Percentiles rank a stretch among this genome's conserved stretches.
These are phyloP conservation scores for Canis aureus DNA, from an alignment of 2,113 vertebrate genomes.

Conservation along the genomic window DNA sequence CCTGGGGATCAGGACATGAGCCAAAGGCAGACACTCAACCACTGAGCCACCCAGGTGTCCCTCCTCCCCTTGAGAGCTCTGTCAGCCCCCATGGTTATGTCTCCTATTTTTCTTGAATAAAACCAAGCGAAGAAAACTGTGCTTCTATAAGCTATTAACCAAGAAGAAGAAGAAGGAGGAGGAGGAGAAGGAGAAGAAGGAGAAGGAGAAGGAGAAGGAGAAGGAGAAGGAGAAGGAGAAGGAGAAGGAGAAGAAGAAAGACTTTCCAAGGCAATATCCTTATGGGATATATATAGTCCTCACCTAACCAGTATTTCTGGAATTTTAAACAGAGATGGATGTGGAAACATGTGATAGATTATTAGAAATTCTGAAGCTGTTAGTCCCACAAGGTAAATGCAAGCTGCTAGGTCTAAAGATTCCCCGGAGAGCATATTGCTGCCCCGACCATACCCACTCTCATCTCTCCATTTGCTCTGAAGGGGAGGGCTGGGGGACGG, in stretches of 20 bases:
- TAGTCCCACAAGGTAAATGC: neutral
- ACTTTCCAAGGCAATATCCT: neutral
- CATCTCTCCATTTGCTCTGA: neutral
- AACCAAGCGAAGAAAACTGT: neutral
- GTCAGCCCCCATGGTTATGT: neutral
- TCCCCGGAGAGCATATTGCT: neutral
- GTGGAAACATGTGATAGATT: neutral
- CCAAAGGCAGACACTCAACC: too few species aligned
- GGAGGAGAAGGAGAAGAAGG: neutral
- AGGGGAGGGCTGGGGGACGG: neutral
- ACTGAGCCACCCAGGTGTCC: too few species aligned
- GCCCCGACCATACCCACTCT: neutral
- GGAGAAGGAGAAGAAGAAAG: neutral
- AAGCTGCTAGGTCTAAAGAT: neutral
- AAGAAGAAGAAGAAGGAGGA: neutral
- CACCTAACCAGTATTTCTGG: neutral
- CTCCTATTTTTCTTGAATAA: slow-evolving; percentile 18
- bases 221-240: neutral
- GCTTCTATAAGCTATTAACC: neutral
- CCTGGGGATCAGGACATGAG: too few species aligned
- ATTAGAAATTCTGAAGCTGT: neutral
- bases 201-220: neutral
- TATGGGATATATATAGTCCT: neutral
- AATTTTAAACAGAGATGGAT: neutral
- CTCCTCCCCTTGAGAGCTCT: neutral